A percentile compares a stretch with the other conserved stretches of the same genome.
These are phyloP conservation scores for Oscheius sp. DNA, from an alignment of 2,888 invertebrate species.

Conservation along the genomic window DNA sequence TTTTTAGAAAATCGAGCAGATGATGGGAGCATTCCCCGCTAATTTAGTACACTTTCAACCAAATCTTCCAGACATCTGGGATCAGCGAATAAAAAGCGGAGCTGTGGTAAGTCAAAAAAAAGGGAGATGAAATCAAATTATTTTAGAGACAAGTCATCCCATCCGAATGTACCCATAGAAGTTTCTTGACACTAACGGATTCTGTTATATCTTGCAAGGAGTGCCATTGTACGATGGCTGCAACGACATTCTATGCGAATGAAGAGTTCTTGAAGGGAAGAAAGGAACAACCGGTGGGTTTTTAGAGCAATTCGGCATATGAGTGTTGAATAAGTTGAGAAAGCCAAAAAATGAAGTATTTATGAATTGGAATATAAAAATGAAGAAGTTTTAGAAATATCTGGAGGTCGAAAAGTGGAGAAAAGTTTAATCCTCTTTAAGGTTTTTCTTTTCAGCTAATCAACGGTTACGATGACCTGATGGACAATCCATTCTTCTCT, in stretches of 20 bases:
- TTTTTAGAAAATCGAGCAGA: constrained; percentile 10
- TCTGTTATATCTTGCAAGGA: constrained; percentile 34
- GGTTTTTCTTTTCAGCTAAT: no score
- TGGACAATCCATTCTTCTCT: no score
- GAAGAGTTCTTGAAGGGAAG: constrained; percentile 4
- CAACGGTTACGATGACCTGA: no score
- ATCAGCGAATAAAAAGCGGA: background rate
- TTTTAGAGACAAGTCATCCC: constrained; percentile 18
- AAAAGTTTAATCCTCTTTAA: no score
- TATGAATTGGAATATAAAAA: no score
- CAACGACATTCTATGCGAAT: constrained; percentile 4
- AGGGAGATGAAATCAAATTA: background rate
- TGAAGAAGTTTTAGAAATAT: no score
- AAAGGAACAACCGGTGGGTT: no score
- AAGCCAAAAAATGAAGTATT: no score
- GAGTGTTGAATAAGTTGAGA: no score
- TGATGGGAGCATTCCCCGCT: constrained; percentile 18
- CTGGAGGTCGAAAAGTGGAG: no score
- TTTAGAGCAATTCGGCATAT: no score
- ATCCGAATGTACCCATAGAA: constrained; percentile 41
- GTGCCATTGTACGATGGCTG: constrained; percentile 35
- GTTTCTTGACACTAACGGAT: constrained; percentile 29
- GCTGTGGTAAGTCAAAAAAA: no score
- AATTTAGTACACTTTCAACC: constrained; percentile 24
- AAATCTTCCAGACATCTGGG: background rate